Evolutionary conservation across 2,797 vertebrate species (phyloP), one percentile per base, ranked within the genome.

Genomic region (Spatula versicolor): DNA sequence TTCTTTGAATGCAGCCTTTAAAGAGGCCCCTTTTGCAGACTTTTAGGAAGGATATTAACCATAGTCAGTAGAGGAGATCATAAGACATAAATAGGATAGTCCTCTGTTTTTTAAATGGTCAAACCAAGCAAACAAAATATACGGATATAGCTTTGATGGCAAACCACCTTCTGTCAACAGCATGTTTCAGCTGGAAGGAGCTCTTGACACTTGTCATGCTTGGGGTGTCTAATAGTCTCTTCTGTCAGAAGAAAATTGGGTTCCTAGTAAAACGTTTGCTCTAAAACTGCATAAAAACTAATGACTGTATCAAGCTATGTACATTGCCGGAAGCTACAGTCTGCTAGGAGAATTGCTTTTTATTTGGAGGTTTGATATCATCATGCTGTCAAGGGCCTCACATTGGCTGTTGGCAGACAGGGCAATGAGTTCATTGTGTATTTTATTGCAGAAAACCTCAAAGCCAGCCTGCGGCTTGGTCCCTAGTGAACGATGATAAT

Each of bases 281-380:
- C 92, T 98, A 97, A 97, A 97, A 96, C 92, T 92, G 93, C 97
- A 97, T 97, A 96, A 97, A 98, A 98, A 89, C 96, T 97, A 97
- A 97, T 97, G 97, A 93, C 95, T 83, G 67, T 96, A 96, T 97
- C 97, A 95, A 96, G 92, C 92, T 86, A 66, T 92, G 83, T 88
- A 60, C 88, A 97, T 93, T 89, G 97, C 97, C 5, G 7, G 92
- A 90, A 98, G 97, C 96, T 92, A 90, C 81, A 96, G 86, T 75
- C 86, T 94, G 92, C 92, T 88, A 84, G 76, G 88, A 96, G 96
- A 97, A 97, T 96, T 96, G 90, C 92, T 97, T 97, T 94, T 94
- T 95, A 97, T 97, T 97, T 96, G 86, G 95, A 94, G 81, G 81
- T 95, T 96, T 94, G 95, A 95, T 94, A 94, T 92, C 93, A 63